Base-by-base conservation (phyloP, 1,140 invertebrate genomes). In the Agrypnia vestita region DNA sequence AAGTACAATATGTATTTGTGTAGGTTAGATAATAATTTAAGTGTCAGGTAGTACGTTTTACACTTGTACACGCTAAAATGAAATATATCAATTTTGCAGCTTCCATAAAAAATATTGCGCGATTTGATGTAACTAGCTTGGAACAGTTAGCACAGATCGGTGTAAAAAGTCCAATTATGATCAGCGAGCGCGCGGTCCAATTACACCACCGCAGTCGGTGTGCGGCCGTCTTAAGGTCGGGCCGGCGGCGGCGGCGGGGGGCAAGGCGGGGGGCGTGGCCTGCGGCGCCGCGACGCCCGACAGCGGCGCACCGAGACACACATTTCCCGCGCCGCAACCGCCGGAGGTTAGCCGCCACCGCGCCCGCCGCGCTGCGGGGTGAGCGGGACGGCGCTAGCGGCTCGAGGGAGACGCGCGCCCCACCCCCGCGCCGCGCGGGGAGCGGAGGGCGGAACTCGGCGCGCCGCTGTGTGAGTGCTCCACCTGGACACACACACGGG, bases 241-340 rank as follows among this genome's bases (percentile, higher is more conserved):
- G 25, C 51, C 62, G 75, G 64, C 43, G 7, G 17, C 17, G 55
- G 55, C 35, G 56, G 74, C 7, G 56, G 59, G 69, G 8, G 49
- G 69, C 61, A 73, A 46, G 75, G 13, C 56, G 15, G 55, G 72
- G 76, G 79, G 79, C 76, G 77, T 72, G 61, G 76, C 75, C 44
- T 44, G 69, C 44, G 49, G 49, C 67, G 46, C 49, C 71, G 76
- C 72, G 59, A 64, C 73, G 62, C 78, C 82, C 79, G 79, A 80
- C 79, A 79, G 78, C 82, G 82, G 82, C 82, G 79, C 82, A 83
- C 79, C 82, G 82, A 83, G 77, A 83, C 82, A 83, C 82, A 83
- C 82, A 83, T 81, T 80, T 79, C 64, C 79, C 79, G 72, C 55
- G 82, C 82, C 82, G 77, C 82, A 83, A 83, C 82, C 67, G 62